Base-by-base conservation (phyloP, 23 tunicate genomes). In the Halocynthia aurantium region DNA sequence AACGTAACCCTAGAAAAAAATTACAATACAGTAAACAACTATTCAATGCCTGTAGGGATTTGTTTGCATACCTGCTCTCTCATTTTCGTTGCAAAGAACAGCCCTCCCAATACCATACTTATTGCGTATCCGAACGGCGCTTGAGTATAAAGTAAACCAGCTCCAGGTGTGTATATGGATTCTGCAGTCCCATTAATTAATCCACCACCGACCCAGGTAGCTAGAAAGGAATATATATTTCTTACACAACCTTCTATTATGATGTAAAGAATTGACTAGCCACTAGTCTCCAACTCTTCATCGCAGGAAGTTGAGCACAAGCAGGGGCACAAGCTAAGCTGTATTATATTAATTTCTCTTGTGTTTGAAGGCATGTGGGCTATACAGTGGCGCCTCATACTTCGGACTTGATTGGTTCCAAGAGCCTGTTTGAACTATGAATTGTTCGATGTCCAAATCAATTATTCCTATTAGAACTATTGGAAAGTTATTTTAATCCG, bases 161-260 rank as follows among this genome's bases (percentile, higher is more conserved):
- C 53, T 31, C 85, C 84, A 11, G 85, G 84, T 18, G 83, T 76
- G 69, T 86, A 91, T 49, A 91, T 85, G 4, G 60, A 62, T 78
- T 91, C 97, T 6, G 97, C 76, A 7, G 98, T 83, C 20, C 94
- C 98, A 73, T 93, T 93, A 49, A 93, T 93, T 56, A 87, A 93
- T n/a, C 98, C 98, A 18, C 98, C 98, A 5, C 98, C 94, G 19
- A 93, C 98, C 98, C 98, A 93, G 6, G 98, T 93, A 18, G 98
- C 98, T 89, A 18, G n/a, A 81, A 86, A 73, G 7, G 55, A 72
- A 58, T 58, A 13, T 1, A 58, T 58, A 58, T 13, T 58, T 13
- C 15, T 58, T 58, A 58, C 63, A 58, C 63, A 58, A 58, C 17
- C 2, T 1, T n/a, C 2, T 58, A 58, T 1, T 58, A 58, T n/a